These are phyloP conservation scores for Limnephilus rhombicus DNA, from an alignment of 2,888 invertebrate species.

Conservation along the genomic window DNA sequence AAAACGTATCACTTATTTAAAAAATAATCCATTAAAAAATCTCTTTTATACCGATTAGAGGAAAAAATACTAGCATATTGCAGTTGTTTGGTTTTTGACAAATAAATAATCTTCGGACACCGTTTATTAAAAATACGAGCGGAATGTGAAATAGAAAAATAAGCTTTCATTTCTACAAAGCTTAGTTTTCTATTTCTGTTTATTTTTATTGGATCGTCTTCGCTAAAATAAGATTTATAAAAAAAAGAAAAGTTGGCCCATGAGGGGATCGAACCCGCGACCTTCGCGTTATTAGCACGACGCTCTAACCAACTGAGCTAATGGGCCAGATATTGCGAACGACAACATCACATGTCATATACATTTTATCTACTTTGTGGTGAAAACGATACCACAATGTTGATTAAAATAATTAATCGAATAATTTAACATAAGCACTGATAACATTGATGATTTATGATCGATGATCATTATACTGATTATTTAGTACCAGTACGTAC, in stretches of 20 bases:
- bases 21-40: too few relatives aligned
- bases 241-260: slow-evolving; percentile 77
- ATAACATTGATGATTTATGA: neutral
- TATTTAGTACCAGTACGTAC: too few relatives aligned
- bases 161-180: too few relatives aligned
- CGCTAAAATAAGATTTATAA: neutral
- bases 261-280: slow-evolving; percentile 87
- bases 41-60: too few relatives aligned
- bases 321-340: slow-evolving; percentile 71
- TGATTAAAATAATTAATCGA: neutral
- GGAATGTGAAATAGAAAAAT: too few relatives aligned
- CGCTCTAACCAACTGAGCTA: slow-evolving; percentile 88
- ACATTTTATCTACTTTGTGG: neutral
- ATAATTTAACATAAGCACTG: neutral
- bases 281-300: slow-evolving; percentile 88
- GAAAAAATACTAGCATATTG: too few relatives aligned
- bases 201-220: neutral
- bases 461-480: too few relatives aligned
- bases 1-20: too few relatives aligned
- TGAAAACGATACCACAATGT: neutral
- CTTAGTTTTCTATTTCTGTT: neutral
- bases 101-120: too few relatives aligned
- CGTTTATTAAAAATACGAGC: too few relatives aligned
- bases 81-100: too few relatives aligned
- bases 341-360: neutral